Evolutionary conservation across 2,797 vertebrate genomes (phyloP), one percentile per base, ranked within the genome.

Genomic region (Sardinella longiceps): DNA sequence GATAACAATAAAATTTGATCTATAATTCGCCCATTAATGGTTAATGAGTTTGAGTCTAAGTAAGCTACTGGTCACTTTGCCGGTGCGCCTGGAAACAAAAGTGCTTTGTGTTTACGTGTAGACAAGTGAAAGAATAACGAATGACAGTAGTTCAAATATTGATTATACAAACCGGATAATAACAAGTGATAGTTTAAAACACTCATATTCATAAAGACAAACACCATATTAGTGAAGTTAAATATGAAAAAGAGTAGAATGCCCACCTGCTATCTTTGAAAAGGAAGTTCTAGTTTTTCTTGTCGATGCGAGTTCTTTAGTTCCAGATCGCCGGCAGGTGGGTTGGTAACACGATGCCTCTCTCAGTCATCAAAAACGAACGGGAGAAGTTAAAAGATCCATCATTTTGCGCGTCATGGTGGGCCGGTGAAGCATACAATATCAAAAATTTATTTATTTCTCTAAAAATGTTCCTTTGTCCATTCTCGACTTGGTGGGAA

Each of bases 291-390:
- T 14, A 50, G 48, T 39, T 74, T 74, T 74, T 37, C 33, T 30
- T 18, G 30, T 33, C 66, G 18, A 39, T 37, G 66, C 66, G 39
- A 74, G 66, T 74, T 70, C 63, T 33, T 74, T 39, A 74, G 66
- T 33, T 74, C 18, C 66, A 18, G 30, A 37, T 74, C 14, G 66
- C 66, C 66, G 66, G 66, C 66, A 74, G 66, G 66, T 74, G 66
- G 66, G 66, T 74, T 30, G 66, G 66, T 37, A 74, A 74, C 30
- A 37, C 66, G 66, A 74, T 74, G 66, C 66, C 43, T 37, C 23
- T 45, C 81, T 83, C 18, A 74, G 66, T 33, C 66, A 74, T 74
- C 66, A 74, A 37, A 37, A 37, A 74, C 20, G 66, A 33, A 74
- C 28, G 66, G 33, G 37, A 15, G 66, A 74, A 74, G 66, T 74